A percentile compares a stretch with the other conserved stretches of the same genome.
Evolutionary conservation across 2,113 vertebrate species (phyloP).

Genomic region (Taxidea taxus): DNA sequence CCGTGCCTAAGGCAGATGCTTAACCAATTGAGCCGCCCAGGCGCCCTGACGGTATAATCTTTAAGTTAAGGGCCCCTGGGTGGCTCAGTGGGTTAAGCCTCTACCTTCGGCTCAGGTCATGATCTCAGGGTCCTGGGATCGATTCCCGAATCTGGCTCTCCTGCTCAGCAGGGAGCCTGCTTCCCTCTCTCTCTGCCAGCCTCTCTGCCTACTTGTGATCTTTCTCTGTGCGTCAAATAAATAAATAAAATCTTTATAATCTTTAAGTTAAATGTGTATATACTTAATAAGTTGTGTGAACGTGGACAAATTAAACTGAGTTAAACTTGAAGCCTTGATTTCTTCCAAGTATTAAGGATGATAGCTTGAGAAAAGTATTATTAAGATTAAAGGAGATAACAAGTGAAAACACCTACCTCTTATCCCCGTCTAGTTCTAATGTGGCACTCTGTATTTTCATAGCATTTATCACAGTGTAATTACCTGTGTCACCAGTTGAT

Average conservation of each 20-base stretch:
- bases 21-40: too few species aligned
- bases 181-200: too few species aligned
- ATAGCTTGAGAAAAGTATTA: constrained; percentile 33
- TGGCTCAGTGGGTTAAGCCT: too few species aligned
- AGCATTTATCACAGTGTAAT: constrained; percentile 1
- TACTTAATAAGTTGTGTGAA: constrained; percentile 31
- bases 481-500: constrained; percentile 1
- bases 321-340: constrained; percentile 39
- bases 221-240: too few species aligned
- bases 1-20: too few species aligned
- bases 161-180: too few species aligned
- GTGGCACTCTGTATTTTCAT: constrained; percentile 44
- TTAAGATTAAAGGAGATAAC: constrained; percentile 43
- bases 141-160: too few species aligned
- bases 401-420: background rate
- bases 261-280: constrained; percentile 14
- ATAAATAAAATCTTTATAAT: background rate
- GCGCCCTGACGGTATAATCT: too few species aligned
- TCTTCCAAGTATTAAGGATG: constrained; percentile 7
- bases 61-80: too few species aligned
- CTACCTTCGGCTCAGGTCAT: too few species aligned
- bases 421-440: constrained; percentile 1
- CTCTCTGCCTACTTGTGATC: too few species aligned
- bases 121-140: too few species aligned
- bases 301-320: constrained; percentile 39